Evolutionary conservation across 2,113 vertebrate genomes (phyloP).

Genomic region (Upupa epops): DNA sequence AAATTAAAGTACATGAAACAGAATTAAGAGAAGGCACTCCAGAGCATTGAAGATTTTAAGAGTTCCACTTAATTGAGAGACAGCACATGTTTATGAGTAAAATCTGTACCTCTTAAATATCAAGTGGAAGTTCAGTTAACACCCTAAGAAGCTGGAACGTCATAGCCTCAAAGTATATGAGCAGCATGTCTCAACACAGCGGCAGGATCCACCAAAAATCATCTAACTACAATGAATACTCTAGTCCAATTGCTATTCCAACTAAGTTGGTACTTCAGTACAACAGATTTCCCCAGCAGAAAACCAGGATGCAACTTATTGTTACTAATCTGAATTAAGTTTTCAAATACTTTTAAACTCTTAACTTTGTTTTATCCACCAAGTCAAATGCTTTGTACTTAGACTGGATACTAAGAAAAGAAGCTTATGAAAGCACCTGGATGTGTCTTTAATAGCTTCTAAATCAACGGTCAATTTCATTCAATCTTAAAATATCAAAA

Average conservation of each 20-base stretch:
- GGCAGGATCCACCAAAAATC: neutral
- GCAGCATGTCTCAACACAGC: neutral
- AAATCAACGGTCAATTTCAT: neutral
- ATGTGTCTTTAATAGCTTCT: neutral
- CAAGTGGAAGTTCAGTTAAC: neutral
- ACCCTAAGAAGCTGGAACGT: neutral
- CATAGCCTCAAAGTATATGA: neutral
- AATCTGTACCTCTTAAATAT: neutral
- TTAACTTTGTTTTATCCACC: neutral
- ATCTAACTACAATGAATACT: neutral
- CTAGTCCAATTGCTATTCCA: neutral
- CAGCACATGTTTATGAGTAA: neutral
- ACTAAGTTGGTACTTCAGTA: neutral
- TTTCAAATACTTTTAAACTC: neutral
- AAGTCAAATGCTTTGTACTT: neutral
- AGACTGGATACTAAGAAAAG: neutral
- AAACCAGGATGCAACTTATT: neutral
- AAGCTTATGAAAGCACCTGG: neutral
- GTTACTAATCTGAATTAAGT: neutral
- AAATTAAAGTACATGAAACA: neutral
- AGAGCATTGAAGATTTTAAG: fast-evolving
- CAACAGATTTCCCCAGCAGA: neutral
- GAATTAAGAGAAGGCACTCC: neutral
- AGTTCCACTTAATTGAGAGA: neutral
- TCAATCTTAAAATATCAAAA: neutral